These are phyloP conservation scores for Eunapius fragilis DNA, from an alignment of 37 sponge, comb jelly and placozoan genomes.

Conservation along the genomic window DNA sequence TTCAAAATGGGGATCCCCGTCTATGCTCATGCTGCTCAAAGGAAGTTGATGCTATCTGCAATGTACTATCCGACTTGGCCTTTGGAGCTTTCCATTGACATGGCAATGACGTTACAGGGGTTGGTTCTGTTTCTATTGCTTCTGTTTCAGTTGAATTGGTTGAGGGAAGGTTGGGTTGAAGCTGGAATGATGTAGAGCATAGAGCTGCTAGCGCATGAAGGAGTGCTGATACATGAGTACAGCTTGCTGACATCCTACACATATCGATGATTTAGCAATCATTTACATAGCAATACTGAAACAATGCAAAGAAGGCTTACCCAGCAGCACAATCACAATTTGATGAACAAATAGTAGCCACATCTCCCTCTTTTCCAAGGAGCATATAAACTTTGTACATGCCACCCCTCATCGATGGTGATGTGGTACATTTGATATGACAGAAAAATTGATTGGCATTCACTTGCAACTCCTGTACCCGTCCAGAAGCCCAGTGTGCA, in stretches of 20 bases:
- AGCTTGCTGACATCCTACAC: slow-evolving; percentile 55
- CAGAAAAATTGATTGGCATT: slow-evolving; percentile 11
- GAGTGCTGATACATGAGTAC: slow-evolving; percentile 65
- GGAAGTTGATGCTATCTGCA: slow-evolving; percentile 23
- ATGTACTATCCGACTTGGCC: slow-evolving; percentile 28
- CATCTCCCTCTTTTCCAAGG: slow-evolving; percentile 33
- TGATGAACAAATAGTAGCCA: slow-evolving; percentile 38
- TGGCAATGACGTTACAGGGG: slow-evolving; percentile 52
- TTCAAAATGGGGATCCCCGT: slow-evolving; percentile 29
- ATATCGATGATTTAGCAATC: neutral
- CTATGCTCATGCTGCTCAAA: slow-evolving; percentile 54
- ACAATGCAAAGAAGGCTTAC: slow-evolving; percentile 17
- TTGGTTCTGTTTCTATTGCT: slow-evolving; percentile 11
- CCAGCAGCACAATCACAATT: slow-evolving; percentile 73
- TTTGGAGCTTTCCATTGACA: slow-evolving; percentile 68
- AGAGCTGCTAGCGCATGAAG: slow-evolving; percentile 56
- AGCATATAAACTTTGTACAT: slow-evolving; percentile 13
- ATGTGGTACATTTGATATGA: slow-evolving; percentile 5
- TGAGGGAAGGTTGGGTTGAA: neutral
- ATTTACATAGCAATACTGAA: too few relatives aligned
- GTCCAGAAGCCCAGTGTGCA: slow-evolving; percentile 57
- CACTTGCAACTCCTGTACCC: slow-evolving; percentile 16
- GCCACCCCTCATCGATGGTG: slow-evolving; percentile 21
- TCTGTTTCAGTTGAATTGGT: neutral
- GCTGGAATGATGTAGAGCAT: slow-evolving; percentile 10